Evolutionary conservation across 1,140 invertebrate species (phyloP), one percentile per base, ranked within the genome.

Genomic region (Lordiphosa mommai): DNA sequence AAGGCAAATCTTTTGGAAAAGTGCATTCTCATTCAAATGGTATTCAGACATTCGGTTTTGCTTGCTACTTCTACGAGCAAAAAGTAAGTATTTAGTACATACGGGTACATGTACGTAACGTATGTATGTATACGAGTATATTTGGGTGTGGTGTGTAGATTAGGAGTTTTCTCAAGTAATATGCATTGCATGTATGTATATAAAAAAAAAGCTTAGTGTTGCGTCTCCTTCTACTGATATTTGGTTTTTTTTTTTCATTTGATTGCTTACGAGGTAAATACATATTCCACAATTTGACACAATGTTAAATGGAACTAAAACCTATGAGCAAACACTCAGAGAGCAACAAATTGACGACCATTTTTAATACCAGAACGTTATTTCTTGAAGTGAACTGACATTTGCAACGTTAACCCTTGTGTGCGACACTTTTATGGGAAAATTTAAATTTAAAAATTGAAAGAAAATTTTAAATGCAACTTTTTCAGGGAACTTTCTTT

Each of bases 41-140:
- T 61, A 34, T 33, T 71, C 67, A 71, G 67, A 71, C 67, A 61
- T 71, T 71, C 61, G 63, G 58, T 40, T 71, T 70, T 71, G 58
- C 58, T 43, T 29, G 40, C 10, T 43, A 29, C 29, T 40, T 44
- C 57, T 47, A 30, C 41, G 30, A 55, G 44, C 44, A 52, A 59
- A 64, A n/a, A n/a, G n/a, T n/a, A n/a, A n/a, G n/a, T n/a, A n/a
- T n/a, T n/a, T n/a, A 47, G 23, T 38, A 23, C 47, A 16, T 44
- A 36, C 8, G 8, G 30, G 36, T 47, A 60, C 29, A 47, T 27
- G n/a, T n/a, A n/a, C n/a, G n/a, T n/a, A n/a, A n/a, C n/a, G n/a
- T 38, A 43, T 37, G 37, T 20, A 41, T 48, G 37, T 40, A n/a
- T n/a, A 36, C 8, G 8, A 40, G 36, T 47, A 60, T 34, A 47